Evolutionary conservation across 1,140 invertebrate species (phyloP).

Genomic region (Octopus bimaculoides): DNA sequence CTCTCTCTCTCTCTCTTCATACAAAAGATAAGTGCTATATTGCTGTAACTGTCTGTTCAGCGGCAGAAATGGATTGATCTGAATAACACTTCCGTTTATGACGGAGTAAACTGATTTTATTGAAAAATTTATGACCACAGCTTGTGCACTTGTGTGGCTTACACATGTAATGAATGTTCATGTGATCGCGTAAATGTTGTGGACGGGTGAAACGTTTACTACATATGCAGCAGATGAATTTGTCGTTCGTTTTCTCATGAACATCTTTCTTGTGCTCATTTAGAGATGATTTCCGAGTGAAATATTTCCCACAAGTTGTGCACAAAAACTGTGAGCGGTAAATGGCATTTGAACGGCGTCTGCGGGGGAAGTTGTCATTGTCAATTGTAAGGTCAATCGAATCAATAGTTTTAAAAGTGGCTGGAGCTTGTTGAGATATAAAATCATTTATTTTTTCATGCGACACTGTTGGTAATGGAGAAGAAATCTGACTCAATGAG

Average conservation of each 20-base stretch:
- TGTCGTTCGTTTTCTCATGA: not conserved
- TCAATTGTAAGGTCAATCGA: not conserved
- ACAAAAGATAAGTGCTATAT: too few species aligned
- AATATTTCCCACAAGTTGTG: not conserved
- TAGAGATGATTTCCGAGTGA: not conserved
- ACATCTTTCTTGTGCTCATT: constrained; percentile 3
- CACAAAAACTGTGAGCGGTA: not conserved
- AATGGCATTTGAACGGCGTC: not conserved
- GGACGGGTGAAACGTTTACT: constrained; percentile 1
- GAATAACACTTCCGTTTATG: constrained; percentile 5
- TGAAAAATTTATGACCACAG: constrained; percentile 1
- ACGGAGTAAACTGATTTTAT: not conserved
- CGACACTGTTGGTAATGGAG: not conserved
- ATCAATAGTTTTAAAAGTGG: not conserved
- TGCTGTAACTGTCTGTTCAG: too few species aligned
- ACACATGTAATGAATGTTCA: constrained; percentile 5
- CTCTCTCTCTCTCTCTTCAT: too few species aligned
- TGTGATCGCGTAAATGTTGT: not conserved
- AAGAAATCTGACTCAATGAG: not conserved
- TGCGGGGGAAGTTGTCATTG: not conserved
- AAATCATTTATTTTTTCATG: not conserved
- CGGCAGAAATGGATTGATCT: not conserved
- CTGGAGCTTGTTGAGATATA: not conserved
- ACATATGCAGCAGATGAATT: constrained; percentile 3
- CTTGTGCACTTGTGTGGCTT: constrained; percentile 1